Conservation (phyloP, 2,888 invertebrate genomes). For the Agrenia bidenticulata region DNA sequence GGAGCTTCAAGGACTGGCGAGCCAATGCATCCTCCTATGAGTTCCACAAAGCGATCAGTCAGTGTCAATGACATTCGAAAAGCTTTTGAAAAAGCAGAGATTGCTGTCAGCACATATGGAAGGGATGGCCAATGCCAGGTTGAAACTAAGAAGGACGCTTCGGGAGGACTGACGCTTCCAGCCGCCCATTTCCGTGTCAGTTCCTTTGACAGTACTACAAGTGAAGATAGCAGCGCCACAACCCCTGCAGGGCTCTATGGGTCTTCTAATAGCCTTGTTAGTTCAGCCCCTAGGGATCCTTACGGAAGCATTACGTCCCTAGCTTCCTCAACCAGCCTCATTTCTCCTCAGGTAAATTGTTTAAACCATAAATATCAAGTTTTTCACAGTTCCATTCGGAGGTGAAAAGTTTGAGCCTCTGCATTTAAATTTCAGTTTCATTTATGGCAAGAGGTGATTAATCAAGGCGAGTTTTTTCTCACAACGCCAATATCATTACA, state of each 20-base stretch:
- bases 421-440: too few relatives aligned
- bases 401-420: too few relatives aligned
- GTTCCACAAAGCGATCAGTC: conserved; percentile 54
- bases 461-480: conserved; percentile 13
- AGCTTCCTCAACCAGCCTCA: conserved; percentile 63
- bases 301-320: conserved; percentile 64
- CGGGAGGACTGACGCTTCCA: conserved; percentile 40
- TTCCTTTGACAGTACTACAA: conserved; percentile 59
- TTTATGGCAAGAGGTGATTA: neutral
- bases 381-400: too few relatives aligned
- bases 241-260: conserved; percentile 55
- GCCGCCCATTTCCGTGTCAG: conserved; percentile 59
- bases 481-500: neutral
- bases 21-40: conserved; percentile 29
- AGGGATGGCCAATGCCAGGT: conserved; percentile 42
- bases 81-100: conserved; percentile 62
- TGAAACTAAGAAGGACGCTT: conserved; percentile 32
- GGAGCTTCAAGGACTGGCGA: conserved; percentile 18
- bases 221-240: conserved; percentile 57
- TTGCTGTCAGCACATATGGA: conserved; percentile 28
- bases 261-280: conserved; percentile 55
- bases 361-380: too few relatives aligned
- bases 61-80: conserved; percentile 64
- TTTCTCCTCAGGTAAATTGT: conserved; percentile 60
- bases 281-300: conserved; percentile 56